phyloP scores from a whole-genome alignment of 2,797 vertebrate genomes.

The Cossypha niveicapilla region DNA sequence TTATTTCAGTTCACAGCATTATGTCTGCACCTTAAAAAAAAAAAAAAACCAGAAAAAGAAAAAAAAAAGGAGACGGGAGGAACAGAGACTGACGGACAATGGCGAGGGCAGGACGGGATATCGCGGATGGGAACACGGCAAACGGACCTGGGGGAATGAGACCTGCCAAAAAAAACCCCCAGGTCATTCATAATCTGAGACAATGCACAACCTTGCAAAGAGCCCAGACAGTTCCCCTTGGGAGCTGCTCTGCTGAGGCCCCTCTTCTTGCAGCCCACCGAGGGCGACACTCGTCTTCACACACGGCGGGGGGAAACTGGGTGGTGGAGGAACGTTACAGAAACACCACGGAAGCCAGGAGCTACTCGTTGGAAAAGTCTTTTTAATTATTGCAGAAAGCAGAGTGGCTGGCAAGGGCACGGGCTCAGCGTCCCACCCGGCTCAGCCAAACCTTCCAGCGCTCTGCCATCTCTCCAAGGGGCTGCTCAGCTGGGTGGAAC shows the following conservation, averaged over 20 bases:
- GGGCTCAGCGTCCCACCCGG: neutral
- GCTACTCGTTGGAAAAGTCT: neutral
- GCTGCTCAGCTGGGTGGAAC: neutral
- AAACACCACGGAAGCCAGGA: constrained; percentile 6
- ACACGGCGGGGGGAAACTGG: accelerated
- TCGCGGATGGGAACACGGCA: neutral
- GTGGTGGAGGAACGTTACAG: neutral
- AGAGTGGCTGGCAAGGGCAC: neutral
- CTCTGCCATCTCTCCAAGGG: neutral
- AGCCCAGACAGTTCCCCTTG: neutral
- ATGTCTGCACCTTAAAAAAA: constrained; percentile 66
- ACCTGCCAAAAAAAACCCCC: neutral
- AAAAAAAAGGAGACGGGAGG: neutral
- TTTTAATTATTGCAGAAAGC: constrained; percentile 49
- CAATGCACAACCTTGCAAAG: neutral
- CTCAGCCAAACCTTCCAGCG: neutral
- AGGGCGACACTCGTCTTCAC: neutral
- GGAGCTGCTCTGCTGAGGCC: neutral
- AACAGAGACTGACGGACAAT: neutral
- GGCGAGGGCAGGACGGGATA: neutral
- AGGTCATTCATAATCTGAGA: neutral
- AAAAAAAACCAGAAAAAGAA: neutral
- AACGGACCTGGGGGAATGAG: neutral
- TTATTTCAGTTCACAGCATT: constrained; percentile 77
- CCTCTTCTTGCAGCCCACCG: neutral